Conservation (phyloP, 2,888 invertebrate species). For the Microchrysa polita region DNA sequence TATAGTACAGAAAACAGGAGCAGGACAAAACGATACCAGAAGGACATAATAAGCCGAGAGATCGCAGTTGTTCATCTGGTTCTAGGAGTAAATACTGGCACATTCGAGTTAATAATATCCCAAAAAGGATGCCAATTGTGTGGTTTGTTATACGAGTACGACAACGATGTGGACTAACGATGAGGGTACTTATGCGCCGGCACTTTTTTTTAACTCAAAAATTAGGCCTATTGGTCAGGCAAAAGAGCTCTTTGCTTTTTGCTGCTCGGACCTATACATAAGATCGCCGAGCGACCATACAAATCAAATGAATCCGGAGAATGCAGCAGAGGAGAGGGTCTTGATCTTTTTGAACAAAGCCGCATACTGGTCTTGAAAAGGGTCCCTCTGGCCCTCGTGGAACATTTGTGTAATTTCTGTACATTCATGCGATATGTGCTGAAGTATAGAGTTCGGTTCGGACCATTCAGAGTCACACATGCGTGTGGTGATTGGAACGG, state of each 20-base stretch:
- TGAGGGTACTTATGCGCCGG: not conserved
- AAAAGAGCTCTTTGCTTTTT: too few species aligned
- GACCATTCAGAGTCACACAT: constrained; percentile 27
- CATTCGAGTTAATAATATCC: not conserved
- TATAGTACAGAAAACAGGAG: not conserved
- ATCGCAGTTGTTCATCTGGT: too few species aligned
- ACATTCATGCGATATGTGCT: too few species aligned
- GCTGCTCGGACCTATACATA: too few species aligned
- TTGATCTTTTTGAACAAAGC: constrained; percentile 4
- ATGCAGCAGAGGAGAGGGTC: not conserved
- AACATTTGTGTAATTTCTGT: too few species aligned
- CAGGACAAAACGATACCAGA: not conserved
- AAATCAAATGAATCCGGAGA: constrained; percentile 1
- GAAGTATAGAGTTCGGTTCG: not conserved
- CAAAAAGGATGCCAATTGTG: not conserved
- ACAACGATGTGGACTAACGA: too few species aligned
- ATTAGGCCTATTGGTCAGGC: not conserved
- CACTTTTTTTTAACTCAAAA: too few species aligned
- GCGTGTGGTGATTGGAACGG: constrained; percentile 25
- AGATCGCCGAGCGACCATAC: too few species aligned
- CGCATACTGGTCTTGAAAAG: not conserved
- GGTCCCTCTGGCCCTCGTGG: too few species aligned
- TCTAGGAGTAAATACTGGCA: too few species aligned
- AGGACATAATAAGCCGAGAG: not conserved
- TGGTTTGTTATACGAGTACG: not conserved